These are phyloP conservation scores for Neotoma lepida DNA, from an alignment of 2,113 vertebrate species.

Conservation along the genomic window DNA sequence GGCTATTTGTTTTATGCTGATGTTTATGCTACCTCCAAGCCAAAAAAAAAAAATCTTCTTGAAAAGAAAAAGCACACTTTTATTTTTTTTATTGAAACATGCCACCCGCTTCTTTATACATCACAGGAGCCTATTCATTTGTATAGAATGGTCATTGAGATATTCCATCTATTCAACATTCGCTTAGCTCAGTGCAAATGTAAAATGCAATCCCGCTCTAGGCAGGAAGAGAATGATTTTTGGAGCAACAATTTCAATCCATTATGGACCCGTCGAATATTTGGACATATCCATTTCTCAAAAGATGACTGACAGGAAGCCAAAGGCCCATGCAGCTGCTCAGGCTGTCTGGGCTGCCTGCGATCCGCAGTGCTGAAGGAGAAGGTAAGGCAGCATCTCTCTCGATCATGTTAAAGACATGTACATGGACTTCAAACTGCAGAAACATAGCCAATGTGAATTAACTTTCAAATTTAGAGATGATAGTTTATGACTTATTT, in stretches of 20 bases:
- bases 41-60: neutral
- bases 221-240: neutral
- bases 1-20: neutral
- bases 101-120: neutral
- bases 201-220: rapidly evolving
- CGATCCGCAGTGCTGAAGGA: rapidly evolving
- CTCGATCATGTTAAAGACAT: rapidly evolving
- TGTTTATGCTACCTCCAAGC: neutral
- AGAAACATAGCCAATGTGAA: neutral
- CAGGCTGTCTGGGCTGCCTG: rapidly evolving
- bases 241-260: neutral
- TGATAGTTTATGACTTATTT: conserved; percentile 77
- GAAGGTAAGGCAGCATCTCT: rapidly evolving
- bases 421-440: too few species aligned
- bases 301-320: neutral
- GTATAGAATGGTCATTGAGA: neutral
- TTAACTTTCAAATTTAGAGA: conserved; percentile 33
- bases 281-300: neutral
- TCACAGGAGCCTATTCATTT: neutral
- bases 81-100: conserved; percentile 9
- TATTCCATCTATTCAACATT: neutral
- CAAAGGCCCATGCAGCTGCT: neutral
- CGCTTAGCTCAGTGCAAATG: neutral
- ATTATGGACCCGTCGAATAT: neutral
- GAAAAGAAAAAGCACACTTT: conserved; percentile 29